A percentile compares a stretch with the other conserved stretches of the same genome.
Evolutionary conservation across 2,888 invertebrate genomes (phyloP).

Genomic region (Germaria angustata): DNA sequence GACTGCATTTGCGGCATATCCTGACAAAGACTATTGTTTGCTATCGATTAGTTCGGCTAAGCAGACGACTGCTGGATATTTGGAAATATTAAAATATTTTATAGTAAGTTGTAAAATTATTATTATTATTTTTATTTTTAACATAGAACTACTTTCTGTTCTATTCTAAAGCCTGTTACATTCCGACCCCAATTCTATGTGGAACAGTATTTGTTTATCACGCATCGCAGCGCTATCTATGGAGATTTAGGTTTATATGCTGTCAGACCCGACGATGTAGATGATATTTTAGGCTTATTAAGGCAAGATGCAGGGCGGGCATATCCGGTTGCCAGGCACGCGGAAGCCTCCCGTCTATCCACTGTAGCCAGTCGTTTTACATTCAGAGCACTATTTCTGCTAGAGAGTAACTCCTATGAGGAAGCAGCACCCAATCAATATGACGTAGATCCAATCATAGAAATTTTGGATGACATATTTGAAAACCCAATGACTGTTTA

Average conservation of each 20-base stretch:
- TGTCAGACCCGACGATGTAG: constrained; percentile 66
- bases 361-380: constrained; percentile 10
- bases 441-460: constrained; percentile 62
- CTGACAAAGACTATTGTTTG: constrained; percentile 82
- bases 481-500: constrained; percentile 67
- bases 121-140: not conserved
- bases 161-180: constrained; percentile 69
- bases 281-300: constrained; percentile 63
- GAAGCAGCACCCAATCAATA: constrained; percentile 10
- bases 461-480: constrained; percentile 68
- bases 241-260: constrained; percentile 71
- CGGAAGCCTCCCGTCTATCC: not conserved
- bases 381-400: not conserved
- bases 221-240: constrained; percentile 73
- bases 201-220: constrained; percentile 72
- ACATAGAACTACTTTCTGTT: not conserved
- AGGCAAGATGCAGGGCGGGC: not conserved
- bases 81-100: constrained; percentile 71
- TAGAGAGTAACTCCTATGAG: not conserved
- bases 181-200: constrained; percentile 71
- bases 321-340: not conserved
- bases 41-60: constrained; percentile 68
- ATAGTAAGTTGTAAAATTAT: constrained; percentile 68
- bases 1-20: constrained; percentile 85
- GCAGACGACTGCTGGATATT: constrained; percentile 34